Evolutionary conservation across 2,113 vertebrate genomes (phyloP), one percentile per base, ranked within the genome.

Genomic region (Tor tambroides): DNA sequence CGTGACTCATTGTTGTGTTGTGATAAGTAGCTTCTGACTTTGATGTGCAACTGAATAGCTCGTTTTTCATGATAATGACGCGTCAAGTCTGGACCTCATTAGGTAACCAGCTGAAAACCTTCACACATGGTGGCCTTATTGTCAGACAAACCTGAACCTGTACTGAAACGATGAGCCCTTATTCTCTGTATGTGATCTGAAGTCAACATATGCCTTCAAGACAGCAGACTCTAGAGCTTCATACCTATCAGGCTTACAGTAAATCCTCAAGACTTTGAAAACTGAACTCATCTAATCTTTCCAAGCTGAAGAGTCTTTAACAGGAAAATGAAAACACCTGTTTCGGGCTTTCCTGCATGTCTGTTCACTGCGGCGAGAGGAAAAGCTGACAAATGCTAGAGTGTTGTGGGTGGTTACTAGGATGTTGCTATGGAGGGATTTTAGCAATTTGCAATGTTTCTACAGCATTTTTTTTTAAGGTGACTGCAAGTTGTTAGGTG

Each of bases 81-180:
- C 46, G 4, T 69, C 75, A 38, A 35, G 85, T 56, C 85, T 86
- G 76, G 85, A 46, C 69, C 26, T 86, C 85, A 80, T 86, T 86
- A 86, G 28, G 30, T 7, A 85, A 76, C 28, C 26, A 61, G 28
- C 15, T 79, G 75, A 49, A 86, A 78, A 67, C 15, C 23, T 38
- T 72, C 32, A 19, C 19, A 80, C 46, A 80, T 79, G 84, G 84
- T 80, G 61, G 61, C 76, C 76, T 51, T 30, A 43, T 69, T 86
- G 17, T 71, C 76, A 78, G 26, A 15, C 43, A 49, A 67, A 54
- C 75, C 75, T 30, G 59, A 61, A 51, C 84, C 46, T 41, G 76
- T 74, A 26, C 76, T 32, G 49, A 38, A 59, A 80, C 30, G 46
- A 10, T 23, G 38, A 65, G 59, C 46, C 35, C 32, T 28, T 32